Conservation (phyloP, 2,888 invertebrate species). For the Synergus itoensis region DNA sequence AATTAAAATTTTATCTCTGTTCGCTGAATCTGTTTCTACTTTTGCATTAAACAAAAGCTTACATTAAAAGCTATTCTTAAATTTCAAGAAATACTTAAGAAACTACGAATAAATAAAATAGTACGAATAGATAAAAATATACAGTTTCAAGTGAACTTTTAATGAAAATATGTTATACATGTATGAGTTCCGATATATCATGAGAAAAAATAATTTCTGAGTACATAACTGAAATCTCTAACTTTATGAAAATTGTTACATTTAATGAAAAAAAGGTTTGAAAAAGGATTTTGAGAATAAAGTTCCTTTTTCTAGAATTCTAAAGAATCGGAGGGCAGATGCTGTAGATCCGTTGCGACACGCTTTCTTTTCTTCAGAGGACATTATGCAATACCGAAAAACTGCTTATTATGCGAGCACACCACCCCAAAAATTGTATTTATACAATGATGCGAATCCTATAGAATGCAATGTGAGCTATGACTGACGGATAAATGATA, state of each 20-base stretch:
- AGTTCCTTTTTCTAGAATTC: neutral
- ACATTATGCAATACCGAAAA: conserved; percentile 55
- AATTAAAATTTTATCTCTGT: neutral
- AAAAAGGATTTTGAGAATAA: neutral
- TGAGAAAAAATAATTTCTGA: neutral
- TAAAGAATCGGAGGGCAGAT: conserved; percentile 47
- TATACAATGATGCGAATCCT: conserved; percentile 31
- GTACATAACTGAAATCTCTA: neutral
- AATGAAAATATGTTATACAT: too few relatives aligned
- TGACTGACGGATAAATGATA: conserved; percentile 63
- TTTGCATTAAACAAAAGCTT: too few relatives aligned
- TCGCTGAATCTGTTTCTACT: too few relatives aligned
- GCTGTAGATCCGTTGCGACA: conserved; percentile 47
- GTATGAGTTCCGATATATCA: too few relatives aligned
- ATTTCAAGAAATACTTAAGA: too few relatives aligned
- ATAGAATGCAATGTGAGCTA: conserved; percentile 55
- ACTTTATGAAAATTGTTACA: neutral
- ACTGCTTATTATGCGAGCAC: conserved; percentile 55
- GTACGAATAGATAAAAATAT: too few relatives aligned
- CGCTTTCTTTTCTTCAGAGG: conserved; percentile 44
- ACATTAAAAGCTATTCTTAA: too few relatives aligned
- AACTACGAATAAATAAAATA: too few relatives aligned
- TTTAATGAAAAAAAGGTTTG: neutral
- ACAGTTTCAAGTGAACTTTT: too few relatives aligned
- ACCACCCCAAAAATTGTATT: conserved; percentile 27